These are phyloP conservation scores for Beaufortia kweichowensis DNA, from an alignment of 2,113 vertebrate species.

Conservation along the genomic window DNA sequence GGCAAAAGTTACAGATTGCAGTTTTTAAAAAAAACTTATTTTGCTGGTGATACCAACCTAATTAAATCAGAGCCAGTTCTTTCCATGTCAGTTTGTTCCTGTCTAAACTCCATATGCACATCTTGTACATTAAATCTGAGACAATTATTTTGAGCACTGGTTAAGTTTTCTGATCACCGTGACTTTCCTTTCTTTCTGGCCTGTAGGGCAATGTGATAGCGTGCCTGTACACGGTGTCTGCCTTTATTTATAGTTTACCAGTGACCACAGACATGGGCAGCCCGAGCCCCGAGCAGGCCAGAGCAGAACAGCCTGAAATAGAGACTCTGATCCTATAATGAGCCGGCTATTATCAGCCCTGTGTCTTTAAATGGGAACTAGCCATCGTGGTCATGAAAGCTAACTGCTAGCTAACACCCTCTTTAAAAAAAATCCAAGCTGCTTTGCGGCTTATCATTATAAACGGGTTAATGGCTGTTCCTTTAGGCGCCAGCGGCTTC, in stretches of 20 bases:
- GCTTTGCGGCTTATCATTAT: constrained; percentile 67
- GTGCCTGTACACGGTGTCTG: constrained; percentile 62
- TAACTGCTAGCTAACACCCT: constrained; percentile 48
- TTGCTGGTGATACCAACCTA: too few species aligned
- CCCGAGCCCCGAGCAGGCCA: constrained; percentile 31
- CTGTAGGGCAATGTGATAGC: constrained; percentile 56
- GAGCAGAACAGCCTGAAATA: constrained; percentile 62
- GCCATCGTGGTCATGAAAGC: constrained; percentile 36
- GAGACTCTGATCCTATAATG: constrained; percentile 70
- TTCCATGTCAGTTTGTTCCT: not conserved
- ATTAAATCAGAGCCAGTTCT: not conserved
- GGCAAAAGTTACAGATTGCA: too few species aligned
- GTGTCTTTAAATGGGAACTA: constrained; percentile 64
- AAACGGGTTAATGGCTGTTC: constrained; percentile 58
- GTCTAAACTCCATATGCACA: too few species aligned
- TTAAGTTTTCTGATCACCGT: constrained; percentile 45
- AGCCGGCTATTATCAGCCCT: constrained; percentile 67
- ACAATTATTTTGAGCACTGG: not conserved
- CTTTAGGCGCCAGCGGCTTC: constrained; percentile 46
- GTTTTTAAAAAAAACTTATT: too few species aligned
- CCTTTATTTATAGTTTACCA: constrained; percentile 65
- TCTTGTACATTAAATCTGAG: not conserved
- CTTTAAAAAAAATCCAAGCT: constrained; percentile 63
- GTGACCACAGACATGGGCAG: constrained; percentile 64
- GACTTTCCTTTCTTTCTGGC: constrained; percentile 48